These are phyloP conservation scores for Micoletzkya japonica DNA, from an alignment of 2,888 invertebrate species.

Conservation along the genomic window DNA sequence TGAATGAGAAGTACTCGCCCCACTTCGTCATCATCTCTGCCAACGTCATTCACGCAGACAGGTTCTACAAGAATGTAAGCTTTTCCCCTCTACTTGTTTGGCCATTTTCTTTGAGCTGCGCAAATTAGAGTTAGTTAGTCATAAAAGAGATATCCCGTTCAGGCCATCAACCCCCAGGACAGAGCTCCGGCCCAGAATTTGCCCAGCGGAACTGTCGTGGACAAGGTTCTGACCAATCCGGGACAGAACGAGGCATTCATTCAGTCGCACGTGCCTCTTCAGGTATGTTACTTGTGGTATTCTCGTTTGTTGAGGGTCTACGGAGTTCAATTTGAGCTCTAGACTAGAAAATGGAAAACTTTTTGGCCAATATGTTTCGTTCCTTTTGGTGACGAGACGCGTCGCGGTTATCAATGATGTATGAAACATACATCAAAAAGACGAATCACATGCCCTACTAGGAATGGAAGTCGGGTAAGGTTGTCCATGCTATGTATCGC, in stretches of 20 bases:
- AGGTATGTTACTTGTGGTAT: slow-evolving; percentile 10
- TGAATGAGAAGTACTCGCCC: slow-evolving; percentile 1
- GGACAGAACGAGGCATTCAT: not conserved
- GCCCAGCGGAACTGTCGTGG: slow-evolving; percentile 1
- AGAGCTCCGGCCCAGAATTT: slow-evolving; percentile 17
- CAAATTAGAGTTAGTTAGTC: not conserved
- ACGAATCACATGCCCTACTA: no score
- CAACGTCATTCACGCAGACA: not conserved
- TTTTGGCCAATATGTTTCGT: not conserved
- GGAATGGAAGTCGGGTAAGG: not conserved
- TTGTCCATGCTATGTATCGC: not conserved
- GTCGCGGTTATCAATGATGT: no score
- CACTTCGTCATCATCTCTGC: slow-evolving; percentile 10
- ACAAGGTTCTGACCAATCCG: slow-evolving; percentile 9
- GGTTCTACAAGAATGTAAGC: slow-evolving; percentile 9
- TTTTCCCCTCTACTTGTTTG: not conserved
- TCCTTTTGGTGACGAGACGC: no score
- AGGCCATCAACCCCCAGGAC: not conserved
- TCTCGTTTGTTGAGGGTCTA: not conserved
- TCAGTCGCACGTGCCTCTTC: slow-evolving; percentile 16
- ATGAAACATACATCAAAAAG: no score
- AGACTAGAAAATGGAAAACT: not conserved
- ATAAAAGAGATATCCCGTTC: not conserved
- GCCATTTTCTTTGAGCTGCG: not conserved
- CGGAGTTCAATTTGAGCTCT: not conserved